A percentile compares a stretch with the other conserved stretches of the same genome.
phyloP scores from a whole-genome alignment of 2,888 invertebrate genomes.

The Apamea anceps region DNA sequence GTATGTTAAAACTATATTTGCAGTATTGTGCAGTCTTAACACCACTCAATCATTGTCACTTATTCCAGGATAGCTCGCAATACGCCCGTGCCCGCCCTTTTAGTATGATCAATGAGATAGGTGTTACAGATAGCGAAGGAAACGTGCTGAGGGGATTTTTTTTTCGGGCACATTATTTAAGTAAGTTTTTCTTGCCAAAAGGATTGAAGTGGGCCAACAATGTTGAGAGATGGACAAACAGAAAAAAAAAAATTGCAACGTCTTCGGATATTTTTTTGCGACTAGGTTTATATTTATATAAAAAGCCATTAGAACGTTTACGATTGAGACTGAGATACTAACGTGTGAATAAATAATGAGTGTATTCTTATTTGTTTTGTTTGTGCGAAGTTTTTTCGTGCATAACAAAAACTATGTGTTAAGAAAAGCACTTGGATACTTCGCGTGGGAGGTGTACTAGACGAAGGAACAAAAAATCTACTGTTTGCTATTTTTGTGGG shows the following conservation, averaged over 20 bases:
- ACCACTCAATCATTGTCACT: constrained; percentile 45
- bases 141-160: neutral
- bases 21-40: constrained; percentile 7
- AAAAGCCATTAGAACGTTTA: constrained; percentile 14
- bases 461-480: constrained; percentile 12
- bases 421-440: constrained; percentile 17
- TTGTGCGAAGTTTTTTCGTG: constrained; percentile 32
- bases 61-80: constrained; percentile 30
- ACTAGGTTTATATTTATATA: neutral
- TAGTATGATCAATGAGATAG: constrained; percentile 19
- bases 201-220: neutral
- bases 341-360: constrained; percentile 31
- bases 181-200: too few species aligned
- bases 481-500: constrained; percentile 19
- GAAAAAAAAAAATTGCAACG: neutral
- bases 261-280: neutral
- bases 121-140: constrained; percentile 10
- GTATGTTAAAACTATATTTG: constrained; percentile 18
- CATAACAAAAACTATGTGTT: constrained; percentile 31
- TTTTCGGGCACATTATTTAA: neutral
- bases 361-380: constrained; percentile 32
- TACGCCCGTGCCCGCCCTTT: constrained; percentile 1
- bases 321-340: constrained; percentile 31
- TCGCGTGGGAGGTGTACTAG: constrained; percentile 29
- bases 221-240: neutral